Base-by-base conservation (phyloP, 2,113 vertebrate genomes). In the Oceanodroma tethys region DNA sequence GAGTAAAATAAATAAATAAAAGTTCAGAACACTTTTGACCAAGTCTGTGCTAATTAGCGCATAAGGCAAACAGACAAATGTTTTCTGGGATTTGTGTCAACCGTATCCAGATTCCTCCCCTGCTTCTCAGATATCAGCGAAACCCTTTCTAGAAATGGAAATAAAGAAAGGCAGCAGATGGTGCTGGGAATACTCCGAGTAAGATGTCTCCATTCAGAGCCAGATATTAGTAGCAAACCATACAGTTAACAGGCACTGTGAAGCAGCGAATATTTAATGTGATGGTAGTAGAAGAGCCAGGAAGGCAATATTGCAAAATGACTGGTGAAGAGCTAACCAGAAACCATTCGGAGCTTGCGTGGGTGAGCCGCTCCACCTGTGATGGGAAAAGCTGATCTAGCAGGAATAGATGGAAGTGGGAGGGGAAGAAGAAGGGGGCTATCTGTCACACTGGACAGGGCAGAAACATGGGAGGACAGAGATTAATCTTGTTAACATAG, bases 1-100 rank as follows among this genome's bases (percentile, higher is more conserved):
- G 16, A 94, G 42, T 55, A 76, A 96, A 98, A 97, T 92, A 97
- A 95, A 97, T 88, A 88, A 95, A 96, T 85, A 89, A 86, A 81
- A 96, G 97, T 97, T 96, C 92, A 94, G 86, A 97, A 91, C 75
- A 90, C 75, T 97, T 95, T 93, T 97, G 97, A 97, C 96, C 94
- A 79, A 90, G 70, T 80, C 93, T 90, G 68, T 1, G 1, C 93
- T 97, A 97, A 98, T 97, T 96, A 97, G 93, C 9, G 36, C 79
- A 5, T 38, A 81, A 97, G 74, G 92, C 88, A 96, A 95, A 95
- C 76, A 95, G 84, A 96, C 80, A 92, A 96, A 92, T 74, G 63
- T 92, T 95, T 96, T 92, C 91, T 95, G 96, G 80, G 96, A 93
- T 95, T 95, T 90, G 63, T 94, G 90, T 97, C 95, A 95, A 36